Percentiles rank a stretch among this genome's conserved stretches.
phyloP scores from a whole-genome alignment of 2,113 vertebrate genomes.

The human (Homo sapiens) region DNA sequence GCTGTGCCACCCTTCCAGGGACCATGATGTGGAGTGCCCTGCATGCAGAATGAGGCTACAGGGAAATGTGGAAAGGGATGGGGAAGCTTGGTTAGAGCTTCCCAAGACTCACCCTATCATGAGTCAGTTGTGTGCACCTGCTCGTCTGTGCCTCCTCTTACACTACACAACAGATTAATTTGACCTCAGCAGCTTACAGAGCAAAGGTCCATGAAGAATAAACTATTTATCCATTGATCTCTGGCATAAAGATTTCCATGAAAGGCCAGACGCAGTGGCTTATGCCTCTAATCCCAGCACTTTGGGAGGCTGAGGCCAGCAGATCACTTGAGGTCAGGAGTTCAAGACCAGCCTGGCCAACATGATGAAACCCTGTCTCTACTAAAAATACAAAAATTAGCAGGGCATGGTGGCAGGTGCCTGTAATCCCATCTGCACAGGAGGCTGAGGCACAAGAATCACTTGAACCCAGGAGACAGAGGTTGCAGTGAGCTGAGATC shows the following conservation, averaged over 20 bases:
- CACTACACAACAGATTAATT: fast-evolving
- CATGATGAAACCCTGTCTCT: no score
- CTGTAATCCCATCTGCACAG: no score
- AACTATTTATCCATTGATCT: background rate
- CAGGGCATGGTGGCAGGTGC: no score
- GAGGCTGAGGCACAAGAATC: no score
- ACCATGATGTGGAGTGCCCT: background rate
- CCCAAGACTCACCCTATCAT: background rate
- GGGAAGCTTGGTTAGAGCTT: background rate
- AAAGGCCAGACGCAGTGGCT: no score
- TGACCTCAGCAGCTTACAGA: background rate
- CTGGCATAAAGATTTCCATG: background rate
- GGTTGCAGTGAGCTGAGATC: no score
- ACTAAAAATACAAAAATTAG: no score
- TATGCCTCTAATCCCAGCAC: no score
- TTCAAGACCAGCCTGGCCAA: no score
- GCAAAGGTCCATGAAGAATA: background rate
- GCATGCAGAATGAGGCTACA: background rate
- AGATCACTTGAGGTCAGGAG: no score
- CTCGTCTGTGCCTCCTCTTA: background rate
- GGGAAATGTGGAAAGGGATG: background rate
- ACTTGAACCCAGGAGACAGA: no score
- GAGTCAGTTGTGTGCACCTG: fast-evolving
- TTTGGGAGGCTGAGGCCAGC: no score
- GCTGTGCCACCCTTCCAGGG: background rate